Evolutionary conservation across 1,140 invertebrate genomes (phyloP).

Genomic region (Apis dorsata): DNA sequence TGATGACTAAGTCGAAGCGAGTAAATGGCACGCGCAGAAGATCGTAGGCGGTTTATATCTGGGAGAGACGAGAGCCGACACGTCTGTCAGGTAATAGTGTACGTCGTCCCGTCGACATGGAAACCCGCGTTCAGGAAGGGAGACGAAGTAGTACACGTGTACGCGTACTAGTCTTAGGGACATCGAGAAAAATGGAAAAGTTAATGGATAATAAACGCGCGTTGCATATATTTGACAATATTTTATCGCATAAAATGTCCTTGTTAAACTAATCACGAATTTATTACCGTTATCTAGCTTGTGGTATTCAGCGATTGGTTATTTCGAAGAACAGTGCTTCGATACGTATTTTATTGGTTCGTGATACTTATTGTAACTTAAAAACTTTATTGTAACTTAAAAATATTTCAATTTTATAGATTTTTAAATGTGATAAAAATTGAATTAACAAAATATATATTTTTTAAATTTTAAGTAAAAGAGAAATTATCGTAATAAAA

Average conservation of each 20-base stretch:
- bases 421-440: not conserved
- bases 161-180: not conserved
- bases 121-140: constrained; percentile 24
- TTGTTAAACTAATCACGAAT: constrained; percentile 24
- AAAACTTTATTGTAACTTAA: too few species aligned
- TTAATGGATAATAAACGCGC: not conserved
- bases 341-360: not conserved
- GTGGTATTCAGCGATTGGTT: not conserved
- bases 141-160: constrained; percentile 31
- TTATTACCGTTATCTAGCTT: not conserved
- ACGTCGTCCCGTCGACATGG: constrained; percentile 28
- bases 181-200: not conserved
- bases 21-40: constrained; percentile 28
- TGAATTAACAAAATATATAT: not conserved
- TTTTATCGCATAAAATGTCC: not conserved
- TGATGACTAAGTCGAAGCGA: not conserved
- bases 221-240: not conserved
- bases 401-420: too few species aligned
- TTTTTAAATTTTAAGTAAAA: not conserved
- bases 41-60: constrained; percentile 18
- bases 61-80: constrained; percentile 9
- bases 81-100: constrained; percentile 34
- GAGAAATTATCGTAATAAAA: not conserved
- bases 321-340: not conserved
- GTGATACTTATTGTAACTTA: too few species aligned